Base-by-base conservation (phyloP, 2,888 invertebrate genomes). In the Lithophane semibrunnea region DNA sequence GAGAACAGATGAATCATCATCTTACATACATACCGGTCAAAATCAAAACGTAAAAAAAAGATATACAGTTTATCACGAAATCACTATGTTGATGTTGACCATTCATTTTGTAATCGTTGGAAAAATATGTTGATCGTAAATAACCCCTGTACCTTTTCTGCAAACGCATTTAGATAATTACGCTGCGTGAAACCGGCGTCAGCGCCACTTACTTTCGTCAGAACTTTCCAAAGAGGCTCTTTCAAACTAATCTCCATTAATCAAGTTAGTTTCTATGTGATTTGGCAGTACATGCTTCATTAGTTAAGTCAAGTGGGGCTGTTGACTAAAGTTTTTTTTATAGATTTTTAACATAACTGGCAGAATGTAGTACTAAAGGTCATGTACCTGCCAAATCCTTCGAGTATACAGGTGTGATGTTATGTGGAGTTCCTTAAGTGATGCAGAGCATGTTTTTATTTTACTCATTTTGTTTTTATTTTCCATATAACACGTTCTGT, bases 211-310 rank as follows among this genome's bases (percentile, higher is more conserved):
- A 80, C 85, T 82, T 82, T 82, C 82, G 29, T 75, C 80, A 58
- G 49, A 61, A 72, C 85, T 85, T 85, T 82, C 82, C 65, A 82
- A 72, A 85, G 85, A 80, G 71, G 21, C 21, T 82, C 75, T 61
- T 73, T 37, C 58, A 70, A 75, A 56, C 52, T 72, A 54, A 85
- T 82, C 80, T 73, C 42, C 73, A 72, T 75, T 69, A 81, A 82
- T 82, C 72, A 80, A 72, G 60, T 66, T 67, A 72, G 71, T 85
- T 80, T 85, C 75, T 61, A 75, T 69, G 60, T 37, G 54, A 80
- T 68, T 66, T 68, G 71, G 54, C 24, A 60, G 63, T 68, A 52
- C 63, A 44, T 16, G 37, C 24, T 73, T 73, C 49, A 70, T 66
- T 80, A 9, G 65, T 24, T 49, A 54, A 18, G n/a, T 44, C 37